phyloP scores from a whole-genome alignment of 2,888 invertebrate species.

The Drosophila anomalipes region DNA sequence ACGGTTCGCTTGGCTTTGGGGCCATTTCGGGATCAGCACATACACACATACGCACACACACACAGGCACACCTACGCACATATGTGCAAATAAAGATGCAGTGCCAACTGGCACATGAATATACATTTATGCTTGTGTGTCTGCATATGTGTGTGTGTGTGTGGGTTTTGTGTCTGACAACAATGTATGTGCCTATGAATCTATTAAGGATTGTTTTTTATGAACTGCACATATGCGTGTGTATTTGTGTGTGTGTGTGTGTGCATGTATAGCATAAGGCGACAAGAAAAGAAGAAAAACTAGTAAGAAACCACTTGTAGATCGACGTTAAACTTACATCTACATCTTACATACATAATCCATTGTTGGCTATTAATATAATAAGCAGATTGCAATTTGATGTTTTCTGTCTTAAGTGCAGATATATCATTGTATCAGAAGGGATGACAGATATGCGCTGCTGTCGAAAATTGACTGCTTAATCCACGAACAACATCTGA shows the following conservation, averaged over 20 bases:
- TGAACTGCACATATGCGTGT: slow-evolving; percentile 6
- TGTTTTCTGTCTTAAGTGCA: too few species aligned
- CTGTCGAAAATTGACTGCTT: too few species aligned
- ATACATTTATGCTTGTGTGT: slow-evolving; percentile 11
- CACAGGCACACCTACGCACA: slow-evolving; percentile 8
- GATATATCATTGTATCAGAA: too few species aligned
- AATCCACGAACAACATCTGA: not conserved
- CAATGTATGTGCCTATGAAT: slow-evolving; percentile 72
- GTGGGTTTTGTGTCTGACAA: slow-evolving; percentile 40
- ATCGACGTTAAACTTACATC: not conserved
- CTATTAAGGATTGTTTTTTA: slow-evolving; percentile 68
- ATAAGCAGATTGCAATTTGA: not conserved
- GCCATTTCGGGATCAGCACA: slow-evolving; percentile 75
- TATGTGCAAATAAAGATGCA: slow-evolving; percentile 13
- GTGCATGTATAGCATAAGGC: slow-evolving; percentile 1
- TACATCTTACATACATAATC: not conserved
- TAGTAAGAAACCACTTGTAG: not conserved
- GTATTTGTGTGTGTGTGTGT: slow-evolving; percentile 9
- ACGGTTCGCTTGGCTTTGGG: slow-evolving; percentile 77
- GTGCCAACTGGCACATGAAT: slow-evolving; percentile 30
- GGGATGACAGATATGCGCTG: too few species aligned
- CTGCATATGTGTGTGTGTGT: not conserved
- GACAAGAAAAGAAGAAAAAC: slow-evolving; percentile 10
- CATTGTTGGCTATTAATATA: not conserved
- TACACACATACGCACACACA: slow-evolving; percentile 16